Conservation (phyloP, 2,113 vertebrate genomes). For the Corydoras maculifer region DNA sequence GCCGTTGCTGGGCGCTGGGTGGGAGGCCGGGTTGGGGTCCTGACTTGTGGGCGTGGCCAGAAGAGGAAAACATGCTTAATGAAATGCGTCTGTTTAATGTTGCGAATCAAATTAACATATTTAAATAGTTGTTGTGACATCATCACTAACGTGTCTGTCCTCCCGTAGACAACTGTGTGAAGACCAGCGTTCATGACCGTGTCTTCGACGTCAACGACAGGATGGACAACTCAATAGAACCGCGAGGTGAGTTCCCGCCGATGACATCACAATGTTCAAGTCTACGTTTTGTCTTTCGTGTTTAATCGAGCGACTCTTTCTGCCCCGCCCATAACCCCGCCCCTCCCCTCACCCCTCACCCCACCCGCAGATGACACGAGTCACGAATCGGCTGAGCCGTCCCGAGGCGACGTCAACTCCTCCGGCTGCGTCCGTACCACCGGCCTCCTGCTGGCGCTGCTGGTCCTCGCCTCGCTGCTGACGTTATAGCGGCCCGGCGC, state of each 20-base stretch:
- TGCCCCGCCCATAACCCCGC: neutral
- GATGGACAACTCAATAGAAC: slow-evolving; percentile 98
- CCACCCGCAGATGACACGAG: slow-evolving; percentile 80
- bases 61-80: too few relatives aligned
- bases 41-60: too few relatives aligned
- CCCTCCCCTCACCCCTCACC: slow-evolving; percentile 33
- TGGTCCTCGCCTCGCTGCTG: slow-evolving; percentile 81
- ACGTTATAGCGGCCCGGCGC: slow-evolving; percentile 83
- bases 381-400: slow-evolving; percentile 92
- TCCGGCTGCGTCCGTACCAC: slow-evolving; percentile 70
- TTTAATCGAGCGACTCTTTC: neutral
- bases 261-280: slow-evolving; percentile 38
- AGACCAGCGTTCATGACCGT: slow-evolving; percentile 81
- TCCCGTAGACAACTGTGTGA: too few relatives aligned
- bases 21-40: too few relatives aligned
- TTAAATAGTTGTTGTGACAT: too few relatives aligned
- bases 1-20: too few relatives aligned
- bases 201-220: slow-evolving; percentile 94
- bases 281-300: too few relatives aligned
- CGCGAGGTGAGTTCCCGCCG: slow-evolving; percentile 89
- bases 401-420: slow-evolving; percentile 76
- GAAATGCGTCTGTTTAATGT: too few relatives aligned
- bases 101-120: too few relatives aligned
- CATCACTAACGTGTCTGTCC: too few relatives aligned
- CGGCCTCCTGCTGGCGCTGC: slow-evolving; percentile 74